Evolutionary conservation across 2,888 invertebrate species (phyloP).

Genomic region (Gisinianus flammeolus): DNA sequence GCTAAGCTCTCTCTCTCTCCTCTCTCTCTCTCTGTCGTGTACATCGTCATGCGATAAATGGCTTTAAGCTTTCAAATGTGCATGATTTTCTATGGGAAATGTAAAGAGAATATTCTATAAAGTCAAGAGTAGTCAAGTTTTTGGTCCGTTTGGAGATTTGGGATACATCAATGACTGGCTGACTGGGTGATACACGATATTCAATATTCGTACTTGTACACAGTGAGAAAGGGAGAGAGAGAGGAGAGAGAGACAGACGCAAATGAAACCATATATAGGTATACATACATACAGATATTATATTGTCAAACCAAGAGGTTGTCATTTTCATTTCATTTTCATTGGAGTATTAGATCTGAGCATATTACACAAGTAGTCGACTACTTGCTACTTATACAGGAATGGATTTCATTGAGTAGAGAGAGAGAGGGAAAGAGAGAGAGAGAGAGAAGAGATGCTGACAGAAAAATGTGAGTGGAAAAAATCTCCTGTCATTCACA

Average conservation of each 20-base stretch:
- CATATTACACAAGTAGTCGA: background rate
- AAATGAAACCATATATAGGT: too few relatives aligned
- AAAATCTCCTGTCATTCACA: conserved; percentile 58
- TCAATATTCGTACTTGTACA: background rate
- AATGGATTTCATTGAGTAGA: conserved; percentile 31
- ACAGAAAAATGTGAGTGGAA: conserved; percentile 55
- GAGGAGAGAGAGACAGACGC: too few relatives aligned
- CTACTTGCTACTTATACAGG: background rate
- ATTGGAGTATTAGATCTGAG: background rate
- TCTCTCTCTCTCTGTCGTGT: too few relatives aligned
- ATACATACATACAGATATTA: background rate
- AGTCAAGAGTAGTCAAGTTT: too few relatives aligned
- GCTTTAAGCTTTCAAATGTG: conserved; percentile 32
- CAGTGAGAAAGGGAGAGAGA: too few relatives aligned
- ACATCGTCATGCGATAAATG: conserved; percentile 26
- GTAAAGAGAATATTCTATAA: conserved; percentile 37
- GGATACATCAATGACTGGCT: background rate
- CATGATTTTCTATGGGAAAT: too few relatives aligned
- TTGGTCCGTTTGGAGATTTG: too few relatives aligned
- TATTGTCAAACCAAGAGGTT: background rate
- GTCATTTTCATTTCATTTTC: background rate
- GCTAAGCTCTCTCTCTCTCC: too few relatives aligned
- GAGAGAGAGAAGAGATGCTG: conserved; percentile 49
- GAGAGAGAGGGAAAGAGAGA: background rate
- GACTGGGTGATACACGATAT: background rate